Base-by-base conservation (phyloP, 1,140 invertebrate genomes). In the Achroia grisella region DNA sequence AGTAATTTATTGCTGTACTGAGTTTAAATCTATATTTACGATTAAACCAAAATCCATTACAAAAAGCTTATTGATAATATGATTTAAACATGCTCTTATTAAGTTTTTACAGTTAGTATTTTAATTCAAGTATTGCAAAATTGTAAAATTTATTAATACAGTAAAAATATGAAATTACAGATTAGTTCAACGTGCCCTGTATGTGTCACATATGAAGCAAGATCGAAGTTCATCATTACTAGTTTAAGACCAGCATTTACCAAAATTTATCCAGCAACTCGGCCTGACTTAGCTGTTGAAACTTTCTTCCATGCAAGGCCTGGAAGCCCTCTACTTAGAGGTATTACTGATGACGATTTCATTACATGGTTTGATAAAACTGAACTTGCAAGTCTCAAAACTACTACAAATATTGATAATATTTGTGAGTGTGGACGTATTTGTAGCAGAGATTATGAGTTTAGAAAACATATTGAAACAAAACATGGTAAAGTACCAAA, bases 301-400 rank as follows among this genome's bases (percentile, higher is more conserved):
- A 86, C 86, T 12, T 89, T 90, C 61, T 91, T 90, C 81, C 89
- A 90, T 32, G 87, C 89, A 0, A 79, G 80, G 47, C 73, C 77
- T 39, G 87, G 86, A 23, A 89, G 88, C 64, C 84, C 86, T 14
- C 67, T 90, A 36, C 62, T 91, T 0, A 76, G 84, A 48, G 88
- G 87, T 3, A 88, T 90, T 4, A 89, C 88, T 30, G 88, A 89
- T 39, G 89, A 91, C 66, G 89, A 91, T 62, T 81, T 90, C 13
- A 89, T 90, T 17, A 90, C 89, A 4, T 90, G 89, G 89, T 90
- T 90, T 57, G 89, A 89, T 32, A 86, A 86, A 63, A 87, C 87
- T 43, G 84, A 82, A 56, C 64, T 78, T 10, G 76, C 81, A 9
- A 84, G 71, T 42, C 62, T 81, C 1, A 82, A 80, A 57, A 72